phyloP scores from a whole-genome alignment of 2,113 vertebrate genomes.

The Chionodraco myersi region DNA sequence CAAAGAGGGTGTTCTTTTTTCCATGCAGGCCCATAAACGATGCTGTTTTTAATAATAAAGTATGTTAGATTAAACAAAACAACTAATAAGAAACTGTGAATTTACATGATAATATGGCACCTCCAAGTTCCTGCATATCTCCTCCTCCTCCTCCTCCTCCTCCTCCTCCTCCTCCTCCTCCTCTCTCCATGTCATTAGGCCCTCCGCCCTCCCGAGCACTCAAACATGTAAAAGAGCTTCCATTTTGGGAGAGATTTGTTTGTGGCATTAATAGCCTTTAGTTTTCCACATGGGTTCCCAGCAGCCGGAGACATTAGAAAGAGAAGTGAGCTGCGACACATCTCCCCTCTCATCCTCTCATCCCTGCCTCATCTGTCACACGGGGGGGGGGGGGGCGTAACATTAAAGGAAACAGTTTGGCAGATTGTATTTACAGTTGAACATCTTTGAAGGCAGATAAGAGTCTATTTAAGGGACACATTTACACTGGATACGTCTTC shows the following conservation, averaged over 20 bases:
- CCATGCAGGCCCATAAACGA: too few species aligned
- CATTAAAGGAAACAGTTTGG: constrained; percentile 3
- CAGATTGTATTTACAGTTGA: background rate
- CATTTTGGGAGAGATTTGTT: constrained; percentile 78
- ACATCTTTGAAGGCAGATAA: background rate
- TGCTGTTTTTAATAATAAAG: too few species aligned
- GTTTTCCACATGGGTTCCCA: constrained; percentile 79
- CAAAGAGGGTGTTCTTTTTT: too few species aligned
- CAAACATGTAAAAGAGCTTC: constrained; percentile 78
- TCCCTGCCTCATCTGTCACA: constrained; percentile 75
- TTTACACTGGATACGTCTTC: background rate
- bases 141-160: background rate
- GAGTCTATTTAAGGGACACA: background rate
- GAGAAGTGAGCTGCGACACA: constrained; percentile 79
- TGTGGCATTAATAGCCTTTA: constrained; percentile 82
- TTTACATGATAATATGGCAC: too few species aligned
- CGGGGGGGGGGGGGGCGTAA: constrained; percentile 16
- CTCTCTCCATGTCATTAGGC: constrained; percentile 76
- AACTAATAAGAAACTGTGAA: too few species aligned
- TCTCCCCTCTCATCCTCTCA: constrained; percentile 73
- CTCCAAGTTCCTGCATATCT: too few species aligned
- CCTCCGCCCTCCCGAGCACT: constrained; percentile 52
- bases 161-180: constrained; percentile 27
- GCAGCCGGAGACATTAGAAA: constrained; percentile 76
- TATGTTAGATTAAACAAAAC: too few species aligned